These are phyloP conservation scores for Cepaea hortensis DNA, from an alignment of 2,888 invertebrate species.

Conservation along the genomic window DNA sequence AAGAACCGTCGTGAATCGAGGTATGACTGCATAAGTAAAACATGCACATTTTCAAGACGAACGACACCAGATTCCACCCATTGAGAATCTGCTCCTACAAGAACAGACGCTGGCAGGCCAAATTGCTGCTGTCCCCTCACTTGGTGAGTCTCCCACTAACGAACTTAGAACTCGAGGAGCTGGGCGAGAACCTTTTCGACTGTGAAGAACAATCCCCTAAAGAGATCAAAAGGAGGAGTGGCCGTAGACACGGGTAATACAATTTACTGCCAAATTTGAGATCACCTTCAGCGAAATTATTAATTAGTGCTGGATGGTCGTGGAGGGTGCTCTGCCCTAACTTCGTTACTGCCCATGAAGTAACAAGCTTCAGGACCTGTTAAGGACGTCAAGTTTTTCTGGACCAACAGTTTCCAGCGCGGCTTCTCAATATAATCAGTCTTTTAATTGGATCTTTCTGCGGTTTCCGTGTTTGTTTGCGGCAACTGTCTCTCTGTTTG, in stretches of 20 bases:
- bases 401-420: neutral
- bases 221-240: slow-evolving; percentile 35
- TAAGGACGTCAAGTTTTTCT: neutral
- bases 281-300: slow-evolving; percentile 47
- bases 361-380: slow-evolving; percentile 27
- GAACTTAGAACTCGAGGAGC: slow-evolving; percentile 15
- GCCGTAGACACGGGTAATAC: slow-evolving; percentile 31
- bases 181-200: neutral
- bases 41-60: too few relatives aligned
- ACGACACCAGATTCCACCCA: too few relatives aligned
- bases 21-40: too few relatives aligned
- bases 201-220: neutral
- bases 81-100: neutral
- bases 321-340: slow-evolving; percentile 24
- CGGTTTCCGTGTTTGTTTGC: neutral
- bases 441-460: slow-evolving; percentile 2
- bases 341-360: slow-evolving; percentile 38
- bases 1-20: too few relatives aligned
- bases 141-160: neutral
- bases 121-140: neutral
- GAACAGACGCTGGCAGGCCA: neutral
- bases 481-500: neutral
- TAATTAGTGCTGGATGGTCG: slow-evolving; percentile 49
- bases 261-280: slow-evolving; percentile 46
- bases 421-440: neutral